Evolutionary conservation across 2,797 vertebrate species (phyloP).

Genomic region (Hozukius guyotensis): DNA sequence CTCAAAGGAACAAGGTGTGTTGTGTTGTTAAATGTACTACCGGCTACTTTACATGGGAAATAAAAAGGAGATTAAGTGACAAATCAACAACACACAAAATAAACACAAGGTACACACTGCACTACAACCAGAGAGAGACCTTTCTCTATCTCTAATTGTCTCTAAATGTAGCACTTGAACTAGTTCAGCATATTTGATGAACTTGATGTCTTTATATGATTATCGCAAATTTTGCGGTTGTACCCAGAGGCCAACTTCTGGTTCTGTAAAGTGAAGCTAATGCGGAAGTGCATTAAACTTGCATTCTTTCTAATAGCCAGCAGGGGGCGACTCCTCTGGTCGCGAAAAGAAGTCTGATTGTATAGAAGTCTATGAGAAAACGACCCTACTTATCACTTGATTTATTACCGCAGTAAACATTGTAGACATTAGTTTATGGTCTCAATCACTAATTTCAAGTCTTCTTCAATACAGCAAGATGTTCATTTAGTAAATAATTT

Average conservation of each 20-base stretch:
- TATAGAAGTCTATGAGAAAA: too few relatives aligned
- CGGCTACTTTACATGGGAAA: background rate
- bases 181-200: too few relatives aligned
- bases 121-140: background rate
- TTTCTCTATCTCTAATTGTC: background rate
- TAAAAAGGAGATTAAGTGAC: background rate
- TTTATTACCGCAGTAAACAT: too few relatives aligned
- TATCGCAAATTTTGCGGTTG: background rate
- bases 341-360: too few relatives aligned
- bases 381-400: too few relatives aligned
- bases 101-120: background rate
- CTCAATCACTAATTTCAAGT: too few relatives aligned
- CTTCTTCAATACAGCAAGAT: too few relatives aligned
- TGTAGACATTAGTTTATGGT: too few relatives aligned
- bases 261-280: background rate
- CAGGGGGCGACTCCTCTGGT: too few relatives aligned
- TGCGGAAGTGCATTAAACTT: too few relatives aligned
- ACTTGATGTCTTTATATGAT: background rate
- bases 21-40: background rate
- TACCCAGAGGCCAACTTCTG: background rate
- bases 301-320: too few relatives aligned
- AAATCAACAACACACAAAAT: background rate
- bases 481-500: too few relatives aligned
- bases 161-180: background rate
- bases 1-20: background rate